Percentiles rank a stretch among this genome's conserved stretches.
phyloP scores from a whole-genome alignment of 2,113 vertebrate species.

The Nibea coibor region DNA sequence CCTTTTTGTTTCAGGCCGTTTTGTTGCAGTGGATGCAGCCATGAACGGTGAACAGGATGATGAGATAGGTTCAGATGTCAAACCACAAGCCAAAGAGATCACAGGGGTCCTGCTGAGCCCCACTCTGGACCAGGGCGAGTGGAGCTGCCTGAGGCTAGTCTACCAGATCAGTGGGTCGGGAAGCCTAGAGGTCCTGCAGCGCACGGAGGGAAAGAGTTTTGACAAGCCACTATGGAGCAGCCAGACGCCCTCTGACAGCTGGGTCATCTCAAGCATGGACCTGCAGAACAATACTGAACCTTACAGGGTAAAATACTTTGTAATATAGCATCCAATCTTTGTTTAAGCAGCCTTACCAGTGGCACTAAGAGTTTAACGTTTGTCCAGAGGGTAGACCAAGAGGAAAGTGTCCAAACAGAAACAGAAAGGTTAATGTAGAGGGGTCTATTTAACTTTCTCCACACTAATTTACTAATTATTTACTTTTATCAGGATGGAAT shows the following conservation, averaged over 20 bases:
- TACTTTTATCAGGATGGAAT: not conserved
- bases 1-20: constrained; percentile 84
- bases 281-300: constrained; percentile 85
- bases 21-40: constrained; percentile 87
- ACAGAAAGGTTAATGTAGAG: too few relatives aligned
- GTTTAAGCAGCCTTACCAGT: not conserved
- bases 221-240: constrained; percentile 91
- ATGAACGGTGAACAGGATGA: constrained; percentile 64
- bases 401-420: not conserved
- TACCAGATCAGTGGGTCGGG: constrained; percentile 87
- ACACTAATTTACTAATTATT: not conserved
- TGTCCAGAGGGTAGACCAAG: not conserved
- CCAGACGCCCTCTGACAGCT: constrained; percentile 89
- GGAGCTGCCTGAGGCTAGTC: constrained; percentile 93
- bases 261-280: constrained; percentile 93
- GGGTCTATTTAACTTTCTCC: not conserved
- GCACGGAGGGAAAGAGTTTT: constrained; percentile 88
- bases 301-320: constrained; percentile 84
- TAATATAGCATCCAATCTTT: not conserved
- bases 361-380: not conserved
- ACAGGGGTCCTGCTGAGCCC: constrained; percentile 88
- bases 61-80: not conserved
- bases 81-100: not conserved
- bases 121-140: constrained; percentile 87
- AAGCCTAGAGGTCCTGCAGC: constrained; percentile 87